Base-by-base conservation (phyloP, 2,113 vertebrate species). In the Monarcha castaneiventris region DNA sequence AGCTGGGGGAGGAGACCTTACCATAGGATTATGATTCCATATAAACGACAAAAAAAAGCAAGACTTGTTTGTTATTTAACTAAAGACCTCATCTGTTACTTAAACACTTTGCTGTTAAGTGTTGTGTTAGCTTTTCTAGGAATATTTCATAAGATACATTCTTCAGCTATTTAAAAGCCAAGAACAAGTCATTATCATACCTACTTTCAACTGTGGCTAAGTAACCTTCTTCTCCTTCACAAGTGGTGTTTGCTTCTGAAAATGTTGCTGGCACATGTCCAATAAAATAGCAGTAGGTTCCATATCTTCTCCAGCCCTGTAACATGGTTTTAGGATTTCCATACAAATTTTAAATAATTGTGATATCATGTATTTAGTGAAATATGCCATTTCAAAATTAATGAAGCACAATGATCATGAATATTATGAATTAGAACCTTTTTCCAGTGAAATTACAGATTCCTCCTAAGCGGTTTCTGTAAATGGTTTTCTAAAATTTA, bases 231-330 rank as follows among this genome's bases (percentile, higher is more conserved):
- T 96, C 94, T 29, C 44, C 76, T 71, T 71, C 86, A 89, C 99
- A 99, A 18, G 88, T 96, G 46, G 58, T 96, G 51, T 98, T 98
- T 69, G 99, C 99, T n/a, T 98, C 98, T 56, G 97, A 64, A 97
- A 99, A 99, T 3, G 97, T 98, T 93, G 98, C 98, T 66, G 93
- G 95, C 83, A 98, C 96, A 16, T 96, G 91, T 90, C 98, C 98
- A 87, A 98, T 98, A 67, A 98, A 97, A 90, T 99, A 99, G 75
- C 99, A 99, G 76, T 98, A 98, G 29, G 95, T 98, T 2, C 97
- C 97, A 79, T 98, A 98, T 89, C 98, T 97, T 92, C 97, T 96
- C 96, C 98, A 99, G 41, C 98, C 98, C 99, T 99, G 39, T 85
- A 83, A 88, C 6, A 62, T 27, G 46, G 66, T 79, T 55, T 81